Conservation (phyloP, 1,140 invertebrate species). For the Drosophila nigromelanica region DNA sequence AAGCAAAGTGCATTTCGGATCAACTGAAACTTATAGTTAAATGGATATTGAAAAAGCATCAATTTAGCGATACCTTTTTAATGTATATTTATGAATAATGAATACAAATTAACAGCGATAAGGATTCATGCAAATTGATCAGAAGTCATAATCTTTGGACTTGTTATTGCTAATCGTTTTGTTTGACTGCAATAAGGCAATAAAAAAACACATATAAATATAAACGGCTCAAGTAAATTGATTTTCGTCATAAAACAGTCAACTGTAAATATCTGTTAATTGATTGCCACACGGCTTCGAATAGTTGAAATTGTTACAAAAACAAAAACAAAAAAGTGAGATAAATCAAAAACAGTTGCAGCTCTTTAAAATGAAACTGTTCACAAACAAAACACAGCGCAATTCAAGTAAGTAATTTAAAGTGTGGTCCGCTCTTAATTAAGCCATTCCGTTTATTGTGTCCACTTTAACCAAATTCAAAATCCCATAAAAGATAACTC, state of each 20-base stretch:
- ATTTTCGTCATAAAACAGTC: conserved; percentile 63
- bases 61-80: not conserved
- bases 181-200: conserved; percentile 37
- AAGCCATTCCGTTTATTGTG: conserved; percentile 51
- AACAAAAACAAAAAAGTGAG: not conserved
- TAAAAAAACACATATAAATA: conserved; percentile 12
- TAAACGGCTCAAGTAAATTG: conserved; percentile 51
- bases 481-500: conserved; percentile 58
- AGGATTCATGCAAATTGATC: conserved; percentile 10
- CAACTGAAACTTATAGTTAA: not conserved
- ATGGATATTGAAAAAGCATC: not conserved
- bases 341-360: conserved; percentile 24
- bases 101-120: conserved; percentile 13
- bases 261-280: conserved; percentile 46
- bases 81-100: conserved; percentile 8
- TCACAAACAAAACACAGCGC: conserved; percentile 70
- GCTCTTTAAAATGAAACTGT: conserved; percentile 65
- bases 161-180: conserved; percentile 65
- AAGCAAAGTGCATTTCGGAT: conserved; percentile 8
- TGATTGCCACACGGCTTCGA: conserved; percentile 34
- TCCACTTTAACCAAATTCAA: conserved; percentile 48
- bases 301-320: conserved; percentile 22
- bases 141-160: conserved; percentile 26
- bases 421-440: conserved; percentile 52
- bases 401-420: conserved; percentile 72